phyloP scores from a whole-genome alignment of 2,888 invertebrate species.

The Polyploca ridens region DNA sequence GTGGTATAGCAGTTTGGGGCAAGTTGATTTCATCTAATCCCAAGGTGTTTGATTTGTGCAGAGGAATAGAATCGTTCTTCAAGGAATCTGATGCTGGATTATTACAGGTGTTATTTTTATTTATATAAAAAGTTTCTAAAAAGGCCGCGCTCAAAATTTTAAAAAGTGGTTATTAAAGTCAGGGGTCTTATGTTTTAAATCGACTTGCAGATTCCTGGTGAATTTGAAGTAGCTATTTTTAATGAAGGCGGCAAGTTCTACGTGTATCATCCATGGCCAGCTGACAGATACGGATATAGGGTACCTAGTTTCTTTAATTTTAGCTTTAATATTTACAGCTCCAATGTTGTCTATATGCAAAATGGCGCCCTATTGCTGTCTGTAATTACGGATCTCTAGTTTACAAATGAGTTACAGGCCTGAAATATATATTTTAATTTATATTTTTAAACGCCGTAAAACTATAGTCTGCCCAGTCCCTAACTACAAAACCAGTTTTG shows the following conservation, averaged over 20 bases:
- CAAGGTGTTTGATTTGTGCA: conserved; percentile 70
- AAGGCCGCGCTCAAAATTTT: too few species aligned
- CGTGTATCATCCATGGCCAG: conserved; percentile 85
- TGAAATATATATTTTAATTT: too few species aligned
- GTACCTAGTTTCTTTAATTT: conserved; percentile 42
- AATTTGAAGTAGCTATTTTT: conserved; percentile 84
- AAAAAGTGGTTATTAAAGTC: too few species aligned
- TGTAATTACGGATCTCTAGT: too few species aligned
- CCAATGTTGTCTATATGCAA: too few species aligned
- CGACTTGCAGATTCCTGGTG: conserved; percentile 66
- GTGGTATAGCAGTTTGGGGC: conserved; percentile 77
- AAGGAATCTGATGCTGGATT: conserved; percentile 70
- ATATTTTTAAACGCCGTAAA: too few species aligned
- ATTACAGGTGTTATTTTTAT: conserved; percentile 54
- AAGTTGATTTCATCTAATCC: conserved; percentile 63
- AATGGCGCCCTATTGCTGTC: too few species aligned
- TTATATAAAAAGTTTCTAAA: background rate
- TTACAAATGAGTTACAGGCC: too few species aligned
- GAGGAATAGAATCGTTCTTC: conserved; percentile 72
- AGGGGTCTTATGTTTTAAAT: background rate
- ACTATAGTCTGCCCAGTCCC: too few species aligned
- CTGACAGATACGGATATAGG: conserved; percentile 65
- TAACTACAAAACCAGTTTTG: too few species aligned
- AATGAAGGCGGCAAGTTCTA: conserved; percentile 83
- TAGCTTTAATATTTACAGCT: background rate